A percentile compares a stretch with the other conserved stretches of the same genome.
Evolutionary conservation across 2,888 invertebrate species (phyloP).

Genomic region (Xylophagus ater): DNA sequence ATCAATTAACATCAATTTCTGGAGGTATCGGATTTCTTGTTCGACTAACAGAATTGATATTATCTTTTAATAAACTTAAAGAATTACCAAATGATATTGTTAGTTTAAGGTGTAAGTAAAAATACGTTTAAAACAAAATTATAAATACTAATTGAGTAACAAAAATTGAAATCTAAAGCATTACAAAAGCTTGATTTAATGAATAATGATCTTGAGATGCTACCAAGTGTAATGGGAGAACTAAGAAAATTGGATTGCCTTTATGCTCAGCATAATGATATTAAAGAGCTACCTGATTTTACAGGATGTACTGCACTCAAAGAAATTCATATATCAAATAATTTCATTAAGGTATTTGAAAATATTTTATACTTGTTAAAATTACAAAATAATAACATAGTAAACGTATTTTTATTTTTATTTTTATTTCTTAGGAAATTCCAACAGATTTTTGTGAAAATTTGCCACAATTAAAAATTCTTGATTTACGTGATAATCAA

Average conservation of each 20-base stretch:
- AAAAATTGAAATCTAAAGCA: slow-evolving; percentile 23
- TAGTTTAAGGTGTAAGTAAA: slow-evolving; percentile 61
- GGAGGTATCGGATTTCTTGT: slow-evolving; percentile 75
- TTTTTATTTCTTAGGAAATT: slow-evolving; percentile 45
- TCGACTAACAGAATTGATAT: slow-evolving; percentile 58
- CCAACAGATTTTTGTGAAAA: slow-evolving; percentile 59
- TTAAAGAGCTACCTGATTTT: slow-evolving; percentile 62
- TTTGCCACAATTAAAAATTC: slow-evolving; percentile 57
- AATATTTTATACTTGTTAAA: slow-evolving; percentile 1
- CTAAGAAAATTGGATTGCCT: slow-evolving; percentile 62
- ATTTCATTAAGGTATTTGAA: slow-evolving; percentile 54
- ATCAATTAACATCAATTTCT: slow-evolving; percentile 60
- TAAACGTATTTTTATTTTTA: too few species aligned
- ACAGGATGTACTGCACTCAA: slow-evolving; percentile 63
- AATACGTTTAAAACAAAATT: neutral
- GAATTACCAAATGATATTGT: slow-evolving; percentile 72
- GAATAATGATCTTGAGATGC: slow-evolving; percentile 53
- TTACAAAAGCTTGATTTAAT: slow-evolving; percentile 62
- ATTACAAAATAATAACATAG: too few species aligned
- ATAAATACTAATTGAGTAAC: neutral
- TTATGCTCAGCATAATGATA: slow-evolving; percentile 72
- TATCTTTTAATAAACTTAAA: slow-evolving; percentile 62
- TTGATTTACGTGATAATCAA: slow-evolving; percentile 76
- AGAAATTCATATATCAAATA: slow-evolving; percentile 75
- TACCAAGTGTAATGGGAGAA: slow-evolving; percentile 58